These are phyloP conservation scores for Scarus forsteni DNA, from an alignment of 2,797 vertebrate species.

Conservation along the genomic window DNA sequence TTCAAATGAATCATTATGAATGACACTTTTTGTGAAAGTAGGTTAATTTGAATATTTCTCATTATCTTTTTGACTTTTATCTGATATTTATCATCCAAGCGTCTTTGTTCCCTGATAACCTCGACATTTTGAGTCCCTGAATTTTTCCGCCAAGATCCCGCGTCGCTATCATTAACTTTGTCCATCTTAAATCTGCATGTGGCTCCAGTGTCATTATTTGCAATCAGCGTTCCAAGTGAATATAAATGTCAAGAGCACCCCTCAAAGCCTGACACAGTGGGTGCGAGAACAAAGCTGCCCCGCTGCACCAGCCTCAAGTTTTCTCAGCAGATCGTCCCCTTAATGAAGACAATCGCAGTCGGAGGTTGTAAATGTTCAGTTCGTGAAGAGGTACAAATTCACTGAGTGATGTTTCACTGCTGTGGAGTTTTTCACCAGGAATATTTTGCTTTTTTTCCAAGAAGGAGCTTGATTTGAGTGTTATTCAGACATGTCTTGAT, in stretches of 20 bases:
- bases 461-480: not conserved
- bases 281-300: constrained; percentile 36
- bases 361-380: constrained; percentile 25
- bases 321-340: constrained; percentile 33
- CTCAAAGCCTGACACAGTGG: constrained; percentile 42
- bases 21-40: constrained; percentile 25
- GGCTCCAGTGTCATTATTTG: constrained; percentile 49
- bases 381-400: constrained; percentile 13
- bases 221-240: constrained; percentile 57
- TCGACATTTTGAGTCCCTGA: constrained; percentile 44
- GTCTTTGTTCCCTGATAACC: constrained; percentile 45
- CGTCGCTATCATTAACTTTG: constrained; percentile 48
- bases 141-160: constrained; percentile 12
- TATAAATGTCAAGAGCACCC: constrained; percentile 69
- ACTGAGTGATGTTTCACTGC: not conserved
- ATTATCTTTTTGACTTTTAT: constrained; percentile 48
- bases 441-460: not conserved
- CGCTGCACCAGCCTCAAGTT: constrained; percentile 23
- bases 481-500: too few relatives aligned
- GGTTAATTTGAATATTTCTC: constrained; percentile 57
- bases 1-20: constrained; percentile 38
- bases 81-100: constrained; percentile 41
- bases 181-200: constrained; percentile 41
- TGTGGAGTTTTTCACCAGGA: not conserved
- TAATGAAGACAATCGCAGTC: constrained; percentile 42